These are phyloP conservation scores for Mustela nigripes DNA, from an alignment of 2,113 vertebrate species.

Conservation along the genomic window DNA sequence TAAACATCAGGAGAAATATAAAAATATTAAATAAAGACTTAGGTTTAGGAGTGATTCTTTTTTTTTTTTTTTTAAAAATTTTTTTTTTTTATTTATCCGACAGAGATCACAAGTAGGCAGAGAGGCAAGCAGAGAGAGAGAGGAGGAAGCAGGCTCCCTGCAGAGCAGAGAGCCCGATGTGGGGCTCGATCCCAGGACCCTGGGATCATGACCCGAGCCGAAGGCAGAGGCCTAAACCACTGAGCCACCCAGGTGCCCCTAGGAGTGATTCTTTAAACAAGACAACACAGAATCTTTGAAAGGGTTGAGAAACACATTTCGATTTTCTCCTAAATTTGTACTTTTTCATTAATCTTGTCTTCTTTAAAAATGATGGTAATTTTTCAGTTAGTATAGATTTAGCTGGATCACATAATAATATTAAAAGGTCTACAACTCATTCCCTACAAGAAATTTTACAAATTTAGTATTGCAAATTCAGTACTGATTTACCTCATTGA, in stretches of 20 bases:
- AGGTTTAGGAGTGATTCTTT: neutral
- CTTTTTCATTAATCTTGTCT: neutral
- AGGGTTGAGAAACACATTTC: neutral
- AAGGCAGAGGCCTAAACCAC: no score
- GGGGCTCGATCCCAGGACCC: no score
- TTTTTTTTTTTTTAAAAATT: no score
- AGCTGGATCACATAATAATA: neutral
- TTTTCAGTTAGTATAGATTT: neutral
- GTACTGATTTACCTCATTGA: neutral
- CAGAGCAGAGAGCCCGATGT: no score
- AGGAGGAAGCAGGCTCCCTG: no score
- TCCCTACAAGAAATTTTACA: neutral
- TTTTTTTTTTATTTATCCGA: no score
- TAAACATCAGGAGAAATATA: neutral
- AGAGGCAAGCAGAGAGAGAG: no score
- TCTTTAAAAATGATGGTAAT: neutral
- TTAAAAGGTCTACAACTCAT: neutral
- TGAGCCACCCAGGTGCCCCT: no score
- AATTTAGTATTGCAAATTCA: neutral
- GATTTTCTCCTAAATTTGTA: neutral
- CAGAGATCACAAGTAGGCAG: no score
- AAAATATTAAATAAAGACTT: neutral
- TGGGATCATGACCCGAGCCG: no score
- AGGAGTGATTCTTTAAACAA: neutral
- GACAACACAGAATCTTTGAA: neutral